These are phyloP conservation scores for Polyergus mexicanus DNA, from an alignment of 1,140 invertebrate species.

Conservation along the genomic window DNA sequence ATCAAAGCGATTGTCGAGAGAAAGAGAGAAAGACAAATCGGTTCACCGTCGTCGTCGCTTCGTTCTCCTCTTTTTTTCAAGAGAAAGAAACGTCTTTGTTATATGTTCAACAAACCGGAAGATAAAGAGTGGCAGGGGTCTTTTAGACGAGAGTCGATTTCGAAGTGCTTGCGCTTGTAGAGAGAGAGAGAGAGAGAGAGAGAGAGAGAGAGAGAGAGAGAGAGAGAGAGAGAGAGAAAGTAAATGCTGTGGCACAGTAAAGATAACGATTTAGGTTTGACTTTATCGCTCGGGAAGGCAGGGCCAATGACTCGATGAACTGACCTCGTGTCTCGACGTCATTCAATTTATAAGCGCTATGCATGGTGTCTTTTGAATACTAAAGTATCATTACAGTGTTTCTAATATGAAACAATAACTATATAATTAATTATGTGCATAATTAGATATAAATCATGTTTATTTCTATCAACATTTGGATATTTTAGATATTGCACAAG, in stretches of 20 bases:
- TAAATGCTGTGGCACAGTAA: slow-evolving; percentile 59
- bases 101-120: slow-evolving; percentile 30
- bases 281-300: slow-evolving; percentile 67
- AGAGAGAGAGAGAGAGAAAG: slow-evolving; percentile 1
- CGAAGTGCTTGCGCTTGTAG: slow-evolving; percentile 28
- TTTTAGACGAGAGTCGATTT: slow-evolving; percentile 51
- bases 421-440: slow-evolving; percentile 33
- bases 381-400: neutral
- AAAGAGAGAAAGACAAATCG: neutral
- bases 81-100: slow-evolving; percentile 51
- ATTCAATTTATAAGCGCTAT: slow-evolving; percentile 46
- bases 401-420: slow-evolving; percentile 10
- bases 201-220: neutral
- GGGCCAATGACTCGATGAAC: slow-evolving; percentile 74
- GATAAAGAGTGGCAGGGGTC: slow-evolving; percentile 41
- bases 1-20: neutral
- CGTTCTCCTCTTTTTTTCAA: slow-evolving; percentile 1
- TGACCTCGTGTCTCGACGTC: slow-evolving; percentile 31
- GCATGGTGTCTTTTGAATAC: slow-evolving; percentile 14
- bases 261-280: slow-evolving; percentile 78
- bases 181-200: slow-evolving; percentile 7
- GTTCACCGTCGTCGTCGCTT: neutral
- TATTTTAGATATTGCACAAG: neutral
- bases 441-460: slow-evolving; percentile 18
- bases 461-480: neutral